Base-by-base conservation (phyloP, 2,888 invertebrate species). In the Cacoxenus indagator region DNA sequence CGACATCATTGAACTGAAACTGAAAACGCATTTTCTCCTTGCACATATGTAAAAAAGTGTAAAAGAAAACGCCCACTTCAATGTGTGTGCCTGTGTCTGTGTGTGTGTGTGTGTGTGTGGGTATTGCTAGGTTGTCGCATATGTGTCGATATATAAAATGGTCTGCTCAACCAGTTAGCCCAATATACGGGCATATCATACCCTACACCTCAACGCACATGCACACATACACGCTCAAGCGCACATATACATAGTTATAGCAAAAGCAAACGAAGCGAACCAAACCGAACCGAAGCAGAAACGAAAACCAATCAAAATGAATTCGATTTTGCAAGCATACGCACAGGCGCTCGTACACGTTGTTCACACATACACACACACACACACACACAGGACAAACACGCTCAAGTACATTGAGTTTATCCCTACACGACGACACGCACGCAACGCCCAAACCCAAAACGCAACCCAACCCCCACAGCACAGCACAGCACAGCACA, bases 151-250 rank as follows among this genome's bases (percentile, higher is more conserved):
- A 48, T 48, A n/a, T n/a, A n/a, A n/a, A n/a, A n/a, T n/a, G n/a
- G n/a, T n/a, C n/a, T 19, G 19, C 48, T 17, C 4, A 51, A 22
- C 19, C 9, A 51, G 19, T 9, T 19, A 48, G 22, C 51, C 4
- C 4, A 51, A 5, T 22, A 19, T 22, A 17, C 4, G 1, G 19
- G 9, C 51, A 51, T 22, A 14, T 3, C 22, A 51, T n/a, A 43
- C 45, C 45, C 11, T 43, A n/a, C 45, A 22, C 51, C 51, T 19
- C 11, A 17, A 51, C 51, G 17, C n/a, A 48, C 1, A 9, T 17
- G 54, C 67, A 61, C 31, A 59, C 27, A 11, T 31, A 67, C 26
- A 37, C 51, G 43, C 62, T 29, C 17, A 9, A 31, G 65, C 68
- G 54, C 61, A 67, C 24, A 37, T 48, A 37, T 54, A 19, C 43